A percentile compares a stretch with the other conserved stretches of the same genome.
These are phyloP conservation scores for Collichthys lucidus DNA, from an alignment of 2,113 vertebrate species.

Conservation along the genomic window DNA sequence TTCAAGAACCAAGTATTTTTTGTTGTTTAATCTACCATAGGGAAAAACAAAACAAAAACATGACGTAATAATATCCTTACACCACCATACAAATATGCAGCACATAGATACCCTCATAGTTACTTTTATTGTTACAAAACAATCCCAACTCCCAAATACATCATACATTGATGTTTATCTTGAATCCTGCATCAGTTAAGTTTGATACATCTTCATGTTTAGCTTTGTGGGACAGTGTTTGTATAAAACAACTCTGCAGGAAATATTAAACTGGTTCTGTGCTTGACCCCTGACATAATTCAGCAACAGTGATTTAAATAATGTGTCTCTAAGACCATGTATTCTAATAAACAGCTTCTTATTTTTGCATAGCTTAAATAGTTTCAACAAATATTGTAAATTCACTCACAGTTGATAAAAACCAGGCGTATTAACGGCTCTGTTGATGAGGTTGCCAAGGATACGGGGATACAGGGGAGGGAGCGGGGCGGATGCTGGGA, in stretches of 20 bases:
- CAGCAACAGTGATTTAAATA: neutral
- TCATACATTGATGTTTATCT: neutral
- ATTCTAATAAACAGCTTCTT: conserved; percentile 26
- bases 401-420: conserved; percentile 47
- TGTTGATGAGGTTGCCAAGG: conserved; percentile 69
- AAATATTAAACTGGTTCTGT: neutral
- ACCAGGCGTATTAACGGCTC: conserved; percentile 46
- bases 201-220: neutral
- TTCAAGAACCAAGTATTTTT: too few species aligned
- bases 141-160: neutral
- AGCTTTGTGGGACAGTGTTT: conserved; percentile 6
- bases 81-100: too few species aligned
- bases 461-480: conserved; percentile 38
- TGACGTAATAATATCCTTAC: too few species aligned
- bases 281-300: conserved; percentile 15
- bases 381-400: conserved; percentile 38
- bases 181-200: neutral
- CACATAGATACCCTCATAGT: too few species aligned
- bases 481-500: conserved; percentile 21
- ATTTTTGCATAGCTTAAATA: conserved; percentile 50
- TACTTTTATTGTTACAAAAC: neutral
- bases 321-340: conserved; percentile 15
- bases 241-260: neutral
- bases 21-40: too few species aligned
- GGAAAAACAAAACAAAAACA: too few species aligned